phyloP scores from a whole-genome alignment of 2,888 invertebrate genomes.

The Drosophila putrida region DNA sequence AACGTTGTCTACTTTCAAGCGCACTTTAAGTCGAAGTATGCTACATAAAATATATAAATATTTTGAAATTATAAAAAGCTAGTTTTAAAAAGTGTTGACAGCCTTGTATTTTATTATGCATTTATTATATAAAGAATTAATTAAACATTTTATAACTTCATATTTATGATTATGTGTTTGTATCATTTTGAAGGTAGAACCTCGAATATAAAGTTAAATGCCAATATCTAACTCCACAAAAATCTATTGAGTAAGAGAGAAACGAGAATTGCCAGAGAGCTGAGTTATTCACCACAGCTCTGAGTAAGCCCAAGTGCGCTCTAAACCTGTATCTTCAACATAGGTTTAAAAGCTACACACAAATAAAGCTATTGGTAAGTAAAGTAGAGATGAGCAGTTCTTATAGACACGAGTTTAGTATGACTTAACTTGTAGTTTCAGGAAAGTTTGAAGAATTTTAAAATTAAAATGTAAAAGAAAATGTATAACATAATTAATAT shows the following conservation, averaged over 20 bases:
- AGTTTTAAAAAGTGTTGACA: not conserved
- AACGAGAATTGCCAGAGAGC: constrained; percentile 1
- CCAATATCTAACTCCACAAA: constrained; percentile 30
- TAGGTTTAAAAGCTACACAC: constrained; percentile 17
- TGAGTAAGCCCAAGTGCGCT: constrained; percentile 13
- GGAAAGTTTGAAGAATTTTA: not conserved
- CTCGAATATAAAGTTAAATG: not conserved
- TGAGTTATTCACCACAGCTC: constrained; percentile 22
- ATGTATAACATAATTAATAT: no score
- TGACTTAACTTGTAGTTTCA: not conserved
- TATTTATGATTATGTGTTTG: not conserved
- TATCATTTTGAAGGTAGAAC: constrained; percentile 4
- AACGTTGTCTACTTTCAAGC: constrained; percentile 25
- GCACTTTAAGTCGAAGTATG: constrained; percentile 24
- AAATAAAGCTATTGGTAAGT: constrained; percentile 6
- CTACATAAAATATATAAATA: not conserved
- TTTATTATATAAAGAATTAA: not conserved
- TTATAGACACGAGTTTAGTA: constrained; percentile 6
- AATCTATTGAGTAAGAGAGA: constrained; percentile 10
- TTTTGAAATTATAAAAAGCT: not conserved
- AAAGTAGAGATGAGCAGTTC: constrained; percentile 21
- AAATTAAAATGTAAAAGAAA: not conserved
- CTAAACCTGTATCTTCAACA: constrained; percentile 50
- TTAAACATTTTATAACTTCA: constrained; percentile 1
- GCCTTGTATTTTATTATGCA: not conserved